Conservation (phyloP, 1,140 invertebrate genomes). For the Papilio aristodemus region DNA sequence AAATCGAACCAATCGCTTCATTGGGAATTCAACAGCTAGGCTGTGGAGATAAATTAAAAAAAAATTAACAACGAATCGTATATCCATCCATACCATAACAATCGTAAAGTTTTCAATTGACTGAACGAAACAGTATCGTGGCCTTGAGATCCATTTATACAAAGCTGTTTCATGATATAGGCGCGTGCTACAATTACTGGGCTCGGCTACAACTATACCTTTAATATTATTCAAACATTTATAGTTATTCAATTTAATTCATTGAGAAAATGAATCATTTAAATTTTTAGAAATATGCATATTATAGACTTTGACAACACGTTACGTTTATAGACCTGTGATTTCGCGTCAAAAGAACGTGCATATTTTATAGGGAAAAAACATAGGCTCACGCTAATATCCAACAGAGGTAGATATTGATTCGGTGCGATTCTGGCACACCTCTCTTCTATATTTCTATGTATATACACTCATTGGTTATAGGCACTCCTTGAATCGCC, state of each 20-base stretch:
- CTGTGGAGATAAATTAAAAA: not conserved
- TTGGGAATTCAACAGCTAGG: not conserved
- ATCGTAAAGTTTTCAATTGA: slow-evolving; percentile 29
- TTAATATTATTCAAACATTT: slow-evolving; percentile 1
- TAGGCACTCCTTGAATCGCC: too few relatives aligned
- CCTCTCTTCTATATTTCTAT: too few relatives aligned
- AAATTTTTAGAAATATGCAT: not conserved
- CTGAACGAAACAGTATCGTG: slow-evolving; percentile 40
- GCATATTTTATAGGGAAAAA: too few relatives aligned
- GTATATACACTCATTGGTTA: too few relatives aligned
- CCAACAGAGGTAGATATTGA: too few relatives aligned
- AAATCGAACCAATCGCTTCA: too few relatives aligned
- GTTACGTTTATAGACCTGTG: not conserved
- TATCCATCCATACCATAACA: slow-evolving; percentile 15
- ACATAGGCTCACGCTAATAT: too few relatives aligned
- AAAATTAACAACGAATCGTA: not conserved
- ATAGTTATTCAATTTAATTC: not conserved
- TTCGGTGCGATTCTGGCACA: too few relatives aligned
- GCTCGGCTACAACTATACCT: slow-evolving; percentile 36
- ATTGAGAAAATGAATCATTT: not conserved
- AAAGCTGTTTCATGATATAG: slow-evolving; percentile 38
- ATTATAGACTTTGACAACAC: too few relatives aligned
- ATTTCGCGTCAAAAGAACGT: not conserved
- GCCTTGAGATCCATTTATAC: slow-evolving; percentile 48
- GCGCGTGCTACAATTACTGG: slow-evolving; percentile 37